These are phyloP conservation scores for Silurus lanzhouensis DNA, from an alignment of 2,797 vertebrate species.

Conservation along the genomic window DNA sequence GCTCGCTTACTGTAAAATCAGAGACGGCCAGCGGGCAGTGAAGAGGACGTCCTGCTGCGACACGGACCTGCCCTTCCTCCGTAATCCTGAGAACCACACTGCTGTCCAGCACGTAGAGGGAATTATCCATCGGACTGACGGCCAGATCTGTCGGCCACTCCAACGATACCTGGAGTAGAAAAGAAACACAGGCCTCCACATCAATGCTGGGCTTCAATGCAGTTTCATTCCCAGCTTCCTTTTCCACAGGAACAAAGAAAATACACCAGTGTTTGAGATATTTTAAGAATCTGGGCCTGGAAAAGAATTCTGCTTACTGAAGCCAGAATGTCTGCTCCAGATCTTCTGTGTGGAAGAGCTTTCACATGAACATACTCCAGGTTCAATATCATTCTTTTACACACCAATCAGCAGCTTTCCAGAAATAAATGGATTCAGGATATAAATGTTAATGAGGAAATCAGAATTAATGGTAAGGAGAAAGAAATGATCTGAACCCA, in stretches of 20 bases:
- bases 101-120: slow-evolving; percentile 93
- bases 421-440: too few relatives aligned
- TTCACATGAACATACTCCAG: neutral
- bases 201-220: neutral
- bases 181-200: neutral
- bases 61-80: slow-evolving; percentile 92
- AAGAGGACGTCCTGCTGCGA: slow-evolving; percentile 89
- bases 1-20: slow-evolving; percentile 77
- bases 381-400: neutral
- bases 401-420: neutral
- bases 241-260: neutral
- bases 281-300: neutral
- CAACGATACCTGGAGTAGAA: slow-evolving; percentile 83
- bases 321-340: too few relatives aligned
- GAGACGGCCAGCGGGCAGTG: slow-evolving; percentile 89
- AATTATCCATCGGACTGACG: slow-evolving; percentile 97
- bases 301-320: neutral
- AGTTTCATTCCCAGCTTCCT: neutral
- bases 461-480: too few relatives aligned
- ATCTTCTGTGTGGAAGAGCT: neutral
- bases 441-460: too few relatives aligned
- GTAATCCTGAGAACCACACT: slow-evolving; percentile 95
- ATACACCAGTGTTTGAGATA: neutral
- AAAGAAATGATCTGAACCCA: too few relatives aligned
- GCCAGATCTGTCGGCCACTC: slow-evolving; percentile 97